Conservation (phyloP, 2,888 invertebrate genomes). For the Cactoblastis cactorum region DNA sequence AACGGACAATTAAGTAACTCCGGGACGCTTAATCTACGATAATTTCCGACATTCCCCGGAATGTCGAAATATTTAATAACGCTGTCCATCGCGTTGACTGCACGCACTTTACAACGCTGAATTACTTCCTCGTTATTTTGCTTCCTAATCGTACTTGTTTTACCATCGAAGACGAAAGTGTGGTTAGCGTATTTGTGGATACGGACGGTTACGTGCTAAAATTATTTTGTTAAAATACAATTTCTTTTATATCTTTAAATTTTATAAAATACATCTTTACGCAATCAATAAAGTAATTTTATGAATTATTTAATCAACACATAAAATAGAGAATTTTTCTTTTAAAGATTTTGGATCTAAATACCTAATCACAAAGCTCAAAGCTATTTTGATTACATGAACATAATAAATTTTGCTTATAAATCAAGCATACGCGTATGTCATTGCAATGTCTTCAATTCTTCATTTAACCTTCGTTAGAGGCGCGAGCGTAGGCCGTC, state of each 20-base stretch:
- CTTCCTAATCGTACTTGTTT: constrained; percentile 37
- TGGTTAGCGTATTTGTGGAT: constrained; percentile 18
- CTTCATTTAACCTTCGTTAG: constrained; percentile 33
- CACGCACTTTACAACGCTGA: constrained; percentile 37
- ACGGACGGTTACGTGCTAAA: not conserved
- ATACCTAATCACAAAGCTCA: too few species aligned
- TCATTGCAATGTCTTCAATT: not conserved
- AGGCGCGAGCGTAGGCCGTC: constrained; percentile 30
- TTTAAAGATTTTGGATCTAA: too few species aligned
- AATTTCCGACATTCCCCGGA: constrained; percentile 28
- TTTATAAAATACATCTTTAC: too few species aligned
- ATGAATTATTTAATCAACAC: too few species aligned
- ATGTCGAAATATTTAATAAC: constrained; percentile 31
- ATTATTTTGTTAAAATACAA: not conserved
- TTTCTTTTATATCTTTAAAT: not conserved
- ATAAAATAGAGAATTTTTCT: too few species aligned
- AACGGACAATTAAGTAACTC: not conserved
- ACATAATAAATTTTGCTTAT: not conserved
- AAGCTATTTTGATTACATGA: not conserved
- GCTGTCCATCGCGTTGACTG: constrained; percentile 28
- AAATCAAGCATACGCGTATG: not conserved
- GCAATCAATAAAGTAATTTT: too few species aligned
- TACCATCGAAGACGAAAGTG: constrained; percentile 44
- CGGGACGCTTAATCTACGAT: not conserved
- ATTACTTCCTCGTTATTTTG: constrained; percentile 53